A percentile compares a stretch with the other conserved stretches of the same genome.
Conservation (phyloP, 2,797 vertebrate species). For the Smutsia gigantea region DNA sequence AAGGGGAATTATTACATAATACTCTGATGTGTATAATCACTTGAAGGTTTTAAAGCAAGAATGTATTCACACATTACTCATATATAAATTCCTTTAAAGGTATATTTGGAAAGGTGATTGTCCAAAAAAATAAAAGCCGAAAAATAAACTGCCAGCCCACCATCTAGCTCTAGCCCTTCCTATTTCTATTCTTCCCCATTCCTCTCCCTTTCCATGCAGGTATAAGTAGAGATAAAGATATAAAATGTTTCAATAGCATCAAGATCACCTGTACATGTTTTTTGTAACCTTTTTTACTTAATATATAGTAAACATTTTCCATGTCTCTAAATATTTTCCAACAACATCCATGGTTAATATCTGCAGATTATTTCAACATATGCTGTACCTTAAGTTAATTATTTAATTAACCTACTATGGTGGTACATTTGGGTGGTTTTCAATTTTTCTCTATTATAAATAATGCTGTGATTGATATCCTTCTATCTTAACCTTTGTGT, state of each 20-base stretch:
- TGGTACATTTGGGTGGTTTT: background rate
- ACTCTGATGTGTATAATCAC: background rate
- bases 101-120: background rate
- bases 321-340: background rate
- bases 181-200: background rate
- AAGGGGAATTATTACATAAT: background rate
- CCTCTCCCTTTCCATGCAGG: background rate
- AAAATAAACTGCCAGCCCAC: background rate
- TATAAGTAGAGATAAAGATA: background rate
- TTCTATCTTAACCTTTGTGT: background rate
- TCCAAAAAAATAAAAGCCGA: background rate
- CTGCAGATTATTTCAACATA: background rate
- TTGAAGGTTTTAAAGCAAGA: background rate
- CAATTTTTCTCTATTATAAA: background rate
- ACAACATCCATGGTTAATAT: background rate
- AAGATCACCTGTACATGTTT: background rate
- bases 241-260: background rate
- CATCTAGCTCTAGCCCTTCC: background rate
- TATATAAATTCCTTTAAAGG: background rate
- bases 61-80: background rate
- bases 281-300: background rate
- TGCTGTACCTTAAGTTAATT: background rate
- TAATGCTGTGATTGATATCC: background rate
- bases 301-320: background rate
- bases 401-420: background rate